A percentile compares a stretch with the other conserved stretches of the same genome.
These are phyloP conservation scores for Andricus curvator DNA, from an alignment of 2,888 invertebrate genomes.

Conservation along the genomic window DNA sequence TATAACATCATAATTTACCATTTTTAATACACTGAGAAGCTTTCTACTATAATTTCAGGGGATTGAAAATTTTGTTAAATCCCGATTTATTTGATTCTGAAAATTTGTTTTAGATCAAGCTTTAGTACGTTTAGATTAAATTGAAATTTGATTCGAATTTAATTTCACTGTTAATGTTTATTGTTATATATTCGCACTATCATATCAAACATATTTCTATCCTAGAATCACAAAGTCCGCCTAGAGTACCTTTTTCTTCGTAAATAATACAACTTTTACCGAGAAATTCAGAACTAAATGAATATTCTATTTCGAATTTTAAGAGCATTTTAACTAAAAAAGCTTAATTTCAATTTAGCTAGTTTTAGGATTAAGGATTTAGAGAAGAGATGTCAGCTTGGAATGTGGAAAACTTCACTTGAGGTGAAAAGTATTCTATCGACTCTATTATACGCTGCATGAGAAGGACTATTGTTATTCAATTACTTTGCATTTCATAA, in stretches of 20 bases:
- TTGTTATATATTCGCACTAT: too few relatives aligned
- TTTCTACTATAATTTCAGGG: too few relatives aligned
- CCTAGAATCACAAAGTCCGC: too few relatives aligned
- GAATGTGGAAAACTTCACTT: neutral
- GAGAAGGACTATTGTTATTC: slow-evolving; percentile 17
- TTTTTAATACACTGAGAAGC: too few relatives aligned
- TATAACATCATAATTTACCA: too few relatives aligned
- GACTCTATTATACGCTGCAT: neutral
- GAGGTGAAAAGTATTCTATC: neutral
- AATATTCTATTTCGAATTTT: slow-evolving; percentile 14
- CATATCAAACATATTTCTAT: too few relatives aligned
- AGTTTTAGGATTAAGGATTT: neutral
- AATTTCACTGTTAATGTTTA: too few relatives aligned
- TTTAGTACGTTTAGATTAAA: too few relatives aligned
- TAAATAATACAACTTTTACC: neutral
- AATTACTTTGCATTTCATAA: slow-evolving; percentile 1
- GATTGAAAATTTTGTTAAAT: too few relatives aligned
- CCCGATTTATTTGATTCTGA: too few relatives aligned
- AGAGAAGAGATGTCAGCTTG: slow-evolving; percentile 1
- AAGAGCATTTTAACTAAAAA: neutral
- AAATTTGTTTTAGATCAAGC: too few relatives aligned
- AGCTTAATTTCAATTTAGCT: slow-evolving; percentile 10
- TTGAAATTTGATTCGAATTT: too few relatives aligned
- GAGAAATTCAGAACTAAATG: neutral
- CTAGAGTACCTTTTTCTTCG: neutral